Percentiles rank a stretch among this genome's conserved stretches.
Evolutionary conservation across 2,113 vertebrate genomes (phyloP).

Genomic region (Aplodontia rufa): DNA sequence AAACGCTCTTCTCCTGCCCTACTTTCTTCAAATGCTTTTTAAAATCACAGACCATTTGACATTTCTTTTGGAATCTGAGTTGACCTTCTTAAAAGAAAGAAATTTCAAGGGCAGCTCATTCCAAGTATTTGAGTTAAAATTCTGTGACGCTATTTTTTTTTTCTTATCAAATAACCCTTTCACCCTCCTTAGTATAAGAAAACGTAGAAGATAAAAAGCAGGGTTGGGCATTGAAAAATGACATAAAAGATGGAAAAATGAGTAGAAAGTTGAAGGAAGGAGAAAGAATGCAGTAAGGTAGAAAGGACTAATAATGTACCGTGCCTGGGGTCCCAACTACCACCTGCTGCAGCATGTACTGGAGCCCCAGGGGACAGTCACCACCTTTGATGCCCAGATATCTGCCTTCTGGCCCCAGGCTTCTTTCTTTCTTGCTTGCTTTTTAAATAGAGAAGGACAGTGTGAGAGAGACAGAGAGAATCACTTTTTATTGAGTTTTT

Average conservation of each 20-base stretch:
- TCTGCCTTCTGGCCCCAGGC: neutral
- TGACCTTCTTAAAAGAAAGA: slow-evolving; percentile 44
- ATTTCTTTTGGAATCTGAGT: slow-evolving; percentile 19
- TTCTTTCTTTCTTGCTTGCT: too few relatives aligned
- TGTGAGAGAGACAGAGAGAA: too few relatives aligned
- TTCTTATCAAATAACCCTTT: neutral
- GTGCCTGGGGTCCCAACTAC: too few relatives aligned
- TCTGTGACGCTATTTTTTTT: neutral
- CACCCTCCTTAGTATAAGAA: neutral
- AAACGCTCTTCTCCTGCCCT: neutral
- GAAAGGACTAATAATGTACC: neutral
- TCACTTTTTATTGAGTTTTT: too few relatives aligned
- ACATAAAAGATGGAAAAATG: neutral
- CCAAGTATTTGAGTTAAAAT: neutral
- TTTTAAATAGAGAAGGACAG: too few relatives aligned
- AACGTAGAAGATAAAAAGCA: neutral
- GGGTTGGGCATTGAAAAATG: neutral
- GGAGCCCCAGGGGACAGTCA: neutral
- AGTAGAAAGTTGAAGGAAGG: neutral
- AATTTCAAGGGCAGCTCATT: neutral
- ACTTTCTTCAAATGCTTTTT: slow-evolving; percentile 15
- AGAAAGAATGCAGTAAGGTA: neutral
- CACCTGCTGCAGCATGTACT: neutral
- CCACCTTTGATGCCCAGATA: neutral
- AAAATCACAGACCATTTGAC: neutral